Conservation (phyloP, 2,888 invertebrate species). For the Tachystola acroxantha region DNA sequence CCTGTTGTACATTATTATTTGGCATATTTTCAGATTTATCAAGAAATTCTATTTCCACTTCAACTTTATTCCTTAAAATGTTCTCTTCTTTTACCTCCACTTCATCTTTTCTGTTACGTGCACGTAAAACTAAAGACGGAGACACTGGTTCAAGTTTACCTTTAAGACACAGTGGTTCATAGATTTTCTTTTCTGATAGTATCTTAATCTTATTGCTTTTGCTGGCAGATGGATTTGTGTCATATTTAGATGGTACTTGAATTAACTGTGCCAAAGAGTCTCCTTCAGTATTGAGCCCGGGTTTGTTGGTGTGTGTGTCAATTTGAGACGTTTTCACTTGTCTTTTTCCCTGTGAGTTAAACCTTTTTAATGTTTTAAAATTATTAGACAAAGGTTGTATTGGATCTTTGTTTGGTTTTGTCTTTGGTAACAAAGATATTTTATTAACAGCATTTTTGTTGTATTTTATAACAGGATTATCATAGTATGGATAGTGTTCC, state of each 20-base stretch:
- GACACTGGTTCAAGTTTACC: conserved; percentile 42
- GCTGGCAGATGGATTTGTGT: too few species aligned
- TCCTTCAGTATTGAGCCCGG: too few species aligned
- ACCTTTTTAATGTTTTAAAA: too few species aligned
- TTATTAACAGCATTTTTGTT: background rate
- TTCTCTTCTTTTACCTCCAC: background rate
- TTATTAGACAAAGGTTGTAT: too few species aligned
- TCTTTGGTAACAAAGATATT: background rate
- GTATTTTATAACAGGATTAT: too few species aligned
- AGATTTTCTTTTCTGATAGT: conserved; percentile 52
- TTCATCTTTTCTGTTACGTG: conserved; percentile 24
- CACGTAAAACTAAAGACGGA: conserved; percentile 35
- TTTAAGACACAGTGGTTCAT: conserved; percentile 30
- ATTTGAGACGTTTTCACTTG: too few species aligned
- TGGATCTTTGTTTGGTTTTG: background rate
- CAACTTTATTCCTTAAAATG: background rate
- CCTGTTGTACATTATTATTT: background rate
- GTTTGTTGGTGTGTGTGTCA: too few species aligned
- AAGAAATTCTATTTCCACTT: background rate
- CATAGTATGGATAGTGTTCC: too few species aligned
- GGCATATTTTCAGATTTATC: background rate
- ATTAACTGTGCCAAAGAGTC: too few species aligned
- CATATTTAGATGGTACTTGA: too few species aligned
- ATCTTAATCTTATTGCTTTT: conserved; percentile 38
- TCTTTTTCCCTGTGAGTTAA: too few species aligned